Base-by-base conservation (phyloP, 2,888 invertebrate genomes). In the Dastarcus helophoroides region DNA sequence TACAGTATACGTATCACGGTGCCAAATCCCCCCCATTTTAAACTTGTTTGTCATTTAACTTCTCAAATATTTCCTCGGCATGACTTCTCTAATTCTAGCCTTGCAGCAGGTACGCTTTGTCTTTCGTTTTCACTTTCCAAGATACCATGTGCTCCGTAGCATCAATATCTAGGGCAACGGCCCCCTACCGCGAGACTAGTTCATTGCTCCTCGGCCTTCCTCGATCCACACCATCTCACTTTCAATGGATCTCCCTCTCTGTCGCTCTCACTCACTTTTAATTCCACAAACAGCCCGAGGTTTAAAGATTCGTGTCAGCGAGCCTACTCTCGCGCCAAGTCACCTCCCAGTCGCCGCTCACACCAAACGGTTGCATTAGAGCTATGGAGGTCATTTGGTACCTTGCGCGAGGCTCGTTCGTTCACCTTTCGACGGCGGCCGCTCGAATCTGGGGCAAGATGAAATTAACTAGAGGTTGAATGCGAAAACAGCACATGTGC, bases 361-460 rank as follows among this genome's bases (percentile, higher is more conserved):
- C 30, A 10, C 10, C 5, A 23, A 6, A 5, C 6, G 4, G 11
- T 26, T 5, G 44, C 37, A 36, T n/a, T n/a, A n/a, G 42, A 36
- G 40, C 40, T 46, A 54, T 58, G 55, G 59, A 59, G 60, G 63
- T 53, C 59, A 56, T 43, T 39, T 39, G 44, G 50, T 53, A 60
- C 63, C 59, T 53, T 58, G 50, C 49, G 52, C 57, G 67, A 68
- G 69, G 62, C 65, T 69, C 67, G 71, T 67, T 64, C 70, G 65
- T 69, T 70, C 68, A 69, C 68, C 70, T 67, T 56, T 43, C 43
- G 38, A 39, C 48, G 47, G 47, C 49, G 49, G 47, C 46, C 49
- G 56, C 55, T 58, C 58, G 65, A 68, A 71, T 69, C 69, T 70
- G 65, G 70, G 70, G 67, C 71, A 69, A 69, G 69, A 69, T 70